Base-by-base conservation (phyloP, 2,113 vertebrate genomes). In the Pituophis catenifer region DNA sequence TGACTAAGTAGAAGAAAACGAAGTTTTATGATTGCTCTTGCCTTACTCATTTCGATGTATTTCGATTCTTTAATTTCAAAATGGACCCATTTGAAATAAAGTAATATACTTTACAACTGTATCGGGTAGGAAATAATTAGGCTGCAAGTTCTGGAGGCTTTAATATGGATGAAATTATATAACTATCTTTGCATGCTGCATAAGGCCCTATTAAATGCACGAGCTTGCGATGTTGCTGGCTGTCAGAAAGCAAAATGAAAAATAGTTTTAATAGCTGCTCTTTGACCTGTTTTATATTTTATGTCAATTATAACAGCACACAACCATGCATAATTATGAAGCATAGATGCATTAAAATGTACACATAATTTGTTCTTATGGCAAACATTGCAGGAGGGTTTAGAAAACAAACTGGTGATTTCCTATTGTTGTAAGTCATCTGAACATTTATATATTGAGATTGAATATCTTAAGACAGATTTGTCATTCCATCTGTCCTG, bases 211-310 rank as follows among this genome's bases (percentile, higher is more conserved):
- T 98, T 98, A 98, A 98, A 98, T 97, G 98, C 96, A 95, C 96
- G 92, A 96, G 90, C 97, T 97, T 97, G 98, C 98, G 98, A 98
- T 98, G 98, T 98, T 98, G 98, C 98, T 65, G 97, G 98, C 98
- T 99, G 99, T 99, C 99, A 99, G 98, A 98, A 98, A 98, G 98
- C 98, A 98, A 98, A 99, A 99, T 99, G 99, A 99, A 99, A 99
- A 99, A 99, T 99, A 99, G 98, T 98, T 99, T 99, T 99, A 99
- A 99, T 98, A 98, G 99, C 98, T 98, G 98, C 99, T 99, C 98
- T 98, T 98, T 99, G 98, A 99, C 99, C 98, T 98, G 98, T 98
- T 98, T 99, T 99, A 99, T 99, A 99, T 99, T 99, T 99, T 98
- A 99, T 99, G 99, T 99, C 99, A 99, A 99, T 99, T 99, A 99